Conservation (phyloP, 2,797 vertebrate species). For the Geotrypetes seraphini region DNA sequence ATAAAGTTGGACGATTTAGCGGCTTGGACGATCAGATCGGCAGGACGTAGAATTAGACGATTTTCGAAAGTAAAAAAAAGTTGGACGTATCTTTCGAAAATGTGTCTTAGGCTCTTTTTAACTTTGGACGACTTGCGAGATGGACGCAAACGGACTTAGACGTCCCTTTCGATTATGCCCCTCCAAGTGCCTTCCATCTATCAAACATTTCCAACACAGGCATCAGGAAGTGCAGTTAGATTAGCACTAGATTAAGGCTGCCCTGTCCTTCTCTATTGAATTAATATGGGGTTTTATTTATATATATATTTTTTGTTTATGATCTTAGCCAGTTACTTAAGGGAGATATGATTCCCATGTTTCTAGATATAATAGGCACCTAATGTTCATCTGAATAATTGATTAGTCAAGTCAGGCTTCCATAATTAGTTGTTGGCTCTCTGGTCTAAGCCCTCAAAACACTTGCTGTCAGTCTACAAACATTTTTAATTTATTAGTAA, state of each 20-base stretch:
- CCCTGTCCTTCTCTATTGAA: conserved; percentile 5
- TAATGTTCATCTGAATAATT: conserved; percentile 95
- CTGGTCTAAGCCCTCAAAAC: conserved; percentile 67
- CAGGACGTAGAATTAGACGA: too few species aligned
- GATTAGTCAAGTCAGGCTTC: conserved; percentile 77
- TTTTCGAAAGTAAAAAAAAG: too few species aligned
- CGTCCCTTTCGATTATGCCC: too few species aligned
- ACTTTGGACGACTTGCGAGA: too few species aligned
- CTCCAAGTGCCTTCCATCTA: too few species aligned
- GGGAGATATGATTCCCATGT: conserved; percentile 68
- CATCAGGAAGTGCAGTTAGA: conserved; percentile 1
- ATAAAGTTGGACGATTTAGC: too few species aligned
- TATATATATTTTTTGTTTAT: conserved; percentile 23
- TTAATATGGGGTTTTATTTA: conserved; percentile 27
- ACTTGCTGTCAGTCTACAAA: conserved; percentile 34
- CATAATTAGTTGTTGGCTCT: conserved; percentile 87
- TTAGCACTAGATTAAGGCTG: neutral
- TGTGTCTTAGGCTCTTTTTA: too few species aligned
- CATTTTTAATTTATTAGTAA: conserved; percentile 43
- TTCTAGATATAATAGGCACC: conserved; percentile 69
- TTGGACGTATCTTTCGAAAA: too few species aligned
- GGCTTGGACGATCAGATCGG: too few species aligned
- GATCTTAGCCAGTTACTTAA: conserved; percentile 52
- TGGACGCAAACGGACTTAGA: too few species aligned
- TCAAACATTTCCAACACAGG: neutral